phyloP scores from a whole-genome alignment of 2,888 invertebrate genomes.

The Steinernema carpocapsae region DNA sequence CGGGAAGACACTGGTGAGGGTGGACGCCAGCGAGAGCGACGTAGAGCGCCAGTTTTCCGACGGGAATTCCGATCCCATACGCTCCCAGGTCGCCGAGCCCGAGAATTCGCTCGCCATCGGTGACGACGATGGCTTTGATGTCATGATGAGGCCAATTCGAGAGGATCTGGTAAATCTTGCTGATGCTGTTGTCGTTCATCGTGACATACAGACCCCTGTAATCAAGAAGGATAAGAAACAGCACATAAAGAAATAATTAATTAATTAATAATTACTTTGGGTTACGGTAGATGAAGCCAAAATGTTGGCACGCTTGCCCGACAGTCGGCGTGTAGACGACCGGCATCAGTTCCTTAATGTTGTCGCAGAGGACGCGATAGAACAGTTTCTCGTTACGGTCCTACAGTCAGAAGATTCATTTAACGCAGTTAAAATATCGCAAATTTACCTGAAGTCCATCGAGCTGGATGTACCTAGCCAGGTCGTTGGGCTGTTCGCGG shows the following conservation, averaged over 20 bases:
- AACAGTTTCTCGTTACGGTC: constrained; percentile 95
- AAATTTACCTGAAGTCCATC: constrained; percentile 75
- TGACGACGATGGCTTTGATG: constrained; percentile 78
- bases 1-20: constrained; percentile 3
- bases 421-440: no score
- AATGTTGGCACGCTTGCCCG: constrained; percentile 94
- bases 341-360: constrained; percentile 81
- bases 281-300: constrained; percentile 82
- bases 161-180: constrained; percentile 88
- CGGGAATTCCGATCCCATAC: constrained; percentile 94
- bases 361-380: constrained; percentile 84
- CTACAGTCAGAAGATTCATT: constrained; percentile 73
- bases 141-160: constrained; percentile 82
- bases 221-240: constrained; percentile 3
- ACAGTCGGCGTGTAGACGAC: constrained; percentile 97
- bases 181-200: constrained; percentile 82
- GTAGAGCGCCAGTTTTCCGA: constrained; percentile 94
- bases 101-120: constrained; percentile 95
- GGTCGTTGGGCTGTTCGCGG: constrained; percentile 80
- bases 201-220: constrained; percentile 86
- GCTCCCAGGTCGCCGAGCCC: constrained; percentile 92
- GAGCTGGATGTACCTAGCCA: constrained; percentile 94
- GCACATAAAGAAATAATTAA: not conserved
- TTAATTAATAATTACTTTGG: constrained; percentile 77
- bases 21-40: constrained; percentile 83